A percentile compares a stretch with the other conserved stretches of the same genome.
These are phyloP conservation scores for Carollia perspicillata DNA, from an alignment of 2,113 vertebrate species.

Conservation along the genomic window DNA sequence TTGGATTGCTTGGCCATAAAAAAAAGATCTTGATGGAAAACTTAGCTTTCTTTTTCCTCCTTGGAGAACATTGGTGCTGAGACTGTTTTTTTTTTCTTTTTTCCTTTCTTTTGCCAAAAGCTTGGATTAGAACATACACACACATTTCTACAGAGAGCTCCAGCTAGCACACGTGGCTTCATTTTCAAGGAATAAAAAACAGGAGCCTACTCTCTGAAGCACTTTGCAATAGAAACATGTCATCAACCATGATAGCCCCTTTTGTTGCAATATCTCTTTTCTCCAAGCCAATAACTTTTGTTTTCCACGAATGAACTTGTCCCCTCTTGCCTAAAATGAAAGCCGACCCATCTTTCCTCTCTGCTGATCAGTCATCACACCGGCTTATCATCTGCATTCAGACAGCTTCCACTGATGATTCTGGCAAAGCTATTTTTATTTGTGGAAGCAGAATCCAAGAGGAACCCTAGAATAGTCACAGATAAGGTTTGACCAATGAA, in stretches of 20 bases:
- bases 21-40: neutral
- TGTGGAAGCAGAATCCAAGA: slow-evolving; percentile 18
- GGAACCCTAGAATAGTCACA: slow-evolving; percentile 18
- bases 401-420: neutral
- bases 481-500: neutral
- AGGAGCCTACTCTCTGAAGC: neutral
- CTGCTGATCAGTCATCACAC: neutral
- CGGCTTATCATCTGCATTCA: neutral
- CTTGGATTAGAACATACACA: neutral
- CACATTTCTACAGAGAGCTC: neutral
- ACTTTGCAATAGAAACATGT: slow-evolving; percentile 18
- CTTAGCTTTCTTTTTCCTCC: neutral
- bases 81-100: slow-evolving; percentile 22
- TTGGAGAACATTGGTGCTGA: neutral
- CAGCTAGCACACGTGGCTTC: neutral
- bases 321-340: slow-evolving; percentile 46
- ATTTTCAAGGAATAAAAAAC: neutral
- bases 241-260: neutral
- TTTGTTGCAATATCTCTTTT: slow-evolving; percentile 24
- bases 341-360: neutral
- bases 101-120: slow-evolving; percentile 20
- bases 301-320: neutral
- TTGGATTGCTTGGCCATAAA: neutral
- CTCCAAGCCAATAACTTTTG: slow-evolving; percentile 35
- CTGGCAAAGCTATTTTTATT: neutral